Conservation (phyloP, 2,888 invertebrate species). For the Mayetiola destructor region DNA sequence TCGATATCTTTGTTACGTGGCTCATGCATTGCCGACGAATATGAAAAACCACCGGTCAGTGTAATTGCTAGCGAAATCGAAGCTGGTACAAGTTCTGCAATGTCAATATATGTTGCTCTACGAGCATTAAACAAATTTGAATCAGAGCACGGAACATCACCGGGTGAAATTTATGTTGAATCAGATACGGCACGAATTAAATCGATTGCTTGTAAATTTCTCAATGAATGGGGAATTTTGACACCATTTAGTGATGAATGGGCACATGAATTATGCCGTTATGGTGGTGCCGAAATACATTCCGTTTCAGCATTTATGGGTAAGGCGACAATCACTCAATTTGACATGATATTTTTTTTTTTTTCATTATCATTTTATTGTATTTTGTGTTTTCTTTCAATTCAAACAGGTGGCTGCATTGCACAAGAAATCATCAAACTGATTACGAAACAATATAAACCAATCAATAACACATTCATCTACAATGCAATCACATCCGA, state of each 20-base stretch:
- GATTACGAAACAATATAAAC: slow-evolving; percentile 89
- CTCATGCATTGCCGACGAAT: slow-evolving; percentile 65
- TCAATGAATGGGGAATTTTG: slow-evolving; percentile 71
- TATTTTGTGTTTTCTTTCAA: not conserved
- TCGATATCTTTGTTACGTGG: slow-evolving; percentile 69
- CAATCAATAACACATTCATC: slow-evolving; percentile 87
- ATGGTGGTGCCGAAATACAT: slow-evolving; percentile 89
- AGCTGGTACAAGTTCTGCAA: slow-evolving; percentile 62
- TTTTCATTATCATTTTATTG: not conserved
- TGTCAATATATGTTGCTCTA: slow-evolving; percentile 79
- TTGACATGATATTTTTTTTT: not conserved
- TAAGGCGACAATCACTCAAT: slow-evolving; percentile 22
- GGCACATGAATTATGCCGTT: slow-evolving; percentile 88
- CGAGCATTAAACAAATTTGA: slow-evolving; percentile 84
- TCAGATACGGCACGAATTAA: slow-evolving; percentile 81
- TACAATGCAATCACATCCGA: slow-evolving; percentile 88
- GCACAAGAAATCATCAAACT: slow-evolving; percentile 95
- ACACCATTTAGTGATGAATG: slow-evolving; percentile 78
- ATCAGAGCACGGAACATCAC: slow-evolving; percentile 74
- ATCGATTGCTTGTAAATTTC: slow-evolving; percentile 52
- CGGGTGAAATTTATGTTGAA: slow-evolving; percentile 81
- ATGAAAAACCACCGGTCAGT: slow-evolving; percentile 48
- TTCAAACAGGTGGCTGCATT: slow-evolving; percentile 66
- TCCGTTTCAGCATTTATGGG: slow-evolving; percentile 82
- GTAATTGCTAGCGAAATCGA: slow-evolving; percentile 50